These are phyloP conservation scores for Reticulitermes lucifugus DNA, from an alignment of 2,888 invertebrate genomes.

Conservation along the genomic window DNA sequence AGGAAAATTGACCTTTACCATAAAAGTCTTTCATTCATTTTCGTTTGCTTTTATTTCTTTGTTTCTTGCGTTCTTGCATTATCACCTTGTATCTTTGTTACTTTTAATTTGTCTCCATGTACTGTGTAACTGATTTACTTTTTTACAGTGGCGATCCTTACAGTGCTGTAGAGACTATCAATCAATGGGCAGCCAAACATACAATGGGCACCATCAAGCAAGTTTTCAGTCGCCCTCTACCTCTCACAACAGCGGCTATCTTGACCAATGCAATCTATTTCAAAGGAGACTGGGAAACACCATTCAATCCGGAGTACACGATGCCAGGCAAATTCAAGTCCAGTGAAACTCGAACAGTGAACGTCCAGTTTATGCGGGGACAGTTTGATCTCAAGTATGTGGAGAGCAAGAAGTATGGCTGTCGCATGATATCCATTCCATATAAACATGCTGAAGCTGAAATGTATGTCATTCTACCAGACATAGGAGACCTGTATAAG, in stretches of 20 bases:
- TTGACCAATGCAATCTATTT: constrained; percentile 65
- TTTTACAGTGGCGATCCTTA: constrained; percentile 50
- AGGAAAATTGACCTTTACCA: no score
- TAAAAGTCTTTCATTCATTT: no score
- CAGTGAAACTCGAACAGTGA: constrained; percentile 53
- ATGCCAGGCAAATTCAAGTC: constrained; percentile 58
- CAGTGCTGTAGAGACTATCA: constrained; percentile 57
- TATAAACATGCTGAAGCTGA: constrained; percentile 61
- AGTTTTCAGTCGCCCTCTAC: constrained; percentile 59
- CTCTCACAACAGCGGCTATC: constrained; percentile 59
- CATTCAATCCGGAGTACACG: constrained; percentile 62
- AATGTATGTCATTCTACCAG: constrained; percentile 62
- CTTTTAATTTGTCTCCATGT: no score
- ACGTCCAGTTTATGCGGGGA: constrained; percentile 59
- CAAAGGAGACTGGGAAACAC: constrained; percentile 64
- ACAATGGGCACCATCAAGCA: constrained; percentile 62
- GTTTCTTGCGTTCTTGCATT: no score
- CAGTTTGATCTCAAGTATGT: constrained; percentile 58
- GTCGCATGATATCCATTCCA: constrained; percentile 63
- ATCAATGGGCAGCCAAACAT: constrained; percentile 59
- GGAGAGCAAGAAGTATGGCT: constrained; percentile 59
- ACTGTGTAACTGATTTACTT: neutral
- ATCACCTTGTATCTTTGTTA: no score
- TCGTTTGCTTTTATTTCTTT: no score
- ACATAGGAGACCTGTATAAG: constrained; percentile 57